Evolutionary conservation across 2,797 vertebrate species (phyloP).

Genomic region (Clarias platycephalus): DNA sequence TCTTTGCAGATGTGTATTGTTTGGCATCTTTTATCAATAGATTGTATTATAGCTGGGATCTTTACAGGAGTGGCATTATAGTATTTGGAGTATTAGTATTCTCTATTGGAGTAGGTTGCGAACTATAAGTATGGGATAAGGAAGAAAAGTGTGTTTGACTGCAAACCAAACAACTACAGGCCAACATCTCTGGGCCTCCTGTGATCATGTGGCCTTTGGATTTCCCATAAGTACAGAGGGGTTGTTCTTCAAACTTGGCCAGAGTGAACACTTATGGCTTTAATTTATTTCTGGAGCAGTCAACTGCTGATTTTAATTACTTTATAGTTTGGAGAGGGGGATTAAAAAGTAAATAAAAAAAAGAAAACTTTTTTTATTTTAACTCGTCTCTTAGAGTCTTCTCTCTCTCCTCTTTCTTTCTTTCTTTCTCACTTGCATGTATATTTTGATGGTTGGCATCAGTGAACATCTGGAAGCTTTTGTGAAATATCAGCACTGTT

Average conservation of each 20-base stretch:
- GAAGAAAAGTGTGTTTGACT: slow-evolving; percentile 48
- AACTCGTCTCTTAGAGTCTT: slow-evolving; percentile 63
- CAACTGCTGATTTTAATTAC: slow-evolving; percentile 77
- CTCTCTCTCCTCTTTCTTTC: slow-evolving; percentile 62
- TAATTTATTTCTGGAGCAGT: slow-evolving; percentile 81
- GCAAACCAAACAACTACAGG: slow-evolving; percentile 54
- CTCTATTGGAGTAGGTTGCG: slow-evolving; percentile 15
- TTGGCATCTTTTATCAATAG: neutral
- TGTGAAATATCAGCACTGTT: slow-evolving; percentile 73
- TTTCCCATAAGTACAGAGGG: slow-evolving; percentile 76
- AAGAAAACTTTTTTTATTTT: slow-evolving; percentile 57
- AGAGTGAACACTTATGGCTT: slow-evolving; percentile 77
- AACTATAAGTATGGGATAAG: slow-evolving; percentile 32
- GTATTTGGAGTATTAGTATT: neutral
- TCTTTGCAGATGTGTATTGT: neutral
- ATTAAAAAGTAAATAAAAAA: no score
- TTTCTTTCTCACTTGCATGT: slow-evolving; percentile 63
- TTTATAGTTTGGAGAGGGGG: slow-evolving; percentile 69
- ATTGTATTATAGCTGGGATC: neutral
- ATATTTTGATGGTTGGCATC: slow-evolving; percentile 77
- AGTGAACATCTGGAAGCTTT: slow-evolving; percentile 75
- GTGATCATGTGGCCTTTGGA: slow-evolving; percentile 59
- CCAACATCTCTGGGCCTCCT: slow-evolving; percentile 50
- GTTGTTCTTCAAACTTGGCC: slow-evolving; percentile 76
- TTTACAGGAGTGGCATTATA: slow-evolving; percentile 2